Evolutionary conservation across 53 echinoderm and acorn worm species (phyloP).

Genomic region (Stichopus horrens): DNA sequence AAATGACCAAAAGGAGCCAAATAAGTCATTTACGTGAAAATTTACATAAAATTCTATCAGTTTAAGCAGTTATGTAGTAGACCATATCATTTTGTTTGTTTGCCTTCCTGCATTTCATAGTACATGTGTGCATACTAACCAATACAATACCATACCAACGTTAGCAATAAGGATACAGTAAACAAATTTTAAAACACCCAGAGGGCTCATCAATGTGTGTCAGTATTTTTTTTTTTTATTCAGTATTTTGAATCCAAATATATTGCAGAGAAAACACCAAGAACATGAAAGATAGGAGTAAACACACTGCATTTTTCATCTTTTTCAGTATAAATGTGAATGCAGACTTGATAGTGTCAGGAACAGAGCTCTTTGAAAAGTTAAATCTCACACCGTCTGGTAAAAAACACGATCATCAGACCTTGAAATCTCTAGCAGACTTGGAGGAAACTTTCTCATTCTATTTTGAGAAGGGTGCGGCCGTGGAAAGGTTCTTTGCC

Average conservation of each 20-base stretch:
- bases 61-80: too few species aligned
- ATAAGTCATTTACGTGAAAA: too few species aligned
- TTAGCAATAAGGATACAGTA: not conserved
- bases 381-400: constrained; percentile 59
- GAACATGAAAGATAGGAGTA: not conserved
- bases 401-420: constrained; percentile 53
- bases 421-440: constrained; percentile 64
- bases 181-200: not conserved
- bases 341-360: constrained; percentile 93
- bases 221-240: not conserved
- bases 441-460: constrained; percentile 74
- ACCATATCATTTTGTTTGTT: too few species aligned
- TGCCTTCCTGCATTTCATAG: too few species aligned
- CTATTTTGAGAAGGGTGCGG: constrained; percentile 80
- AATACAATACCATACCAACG: too few species aligned
- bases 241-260: not conserved
- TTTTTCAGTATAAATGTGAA: constrained; percentile 74
- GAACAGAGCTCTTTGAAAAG: constrained; percentile 66
- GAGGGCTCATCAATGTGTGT: too few species aligned
- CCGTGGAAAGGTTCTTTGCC: constrained; percentile 80
- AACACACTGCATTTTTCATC: not conserved
- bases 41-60: too few species aligned
- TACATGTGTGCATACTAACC: too few species aligned
- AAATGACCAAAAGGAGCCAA: too few species aligned
- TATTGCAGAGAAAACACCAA: not conserved